Conservation (phyloP, 2,113 vertebrate species). For the Elephas maximus region DNA sequence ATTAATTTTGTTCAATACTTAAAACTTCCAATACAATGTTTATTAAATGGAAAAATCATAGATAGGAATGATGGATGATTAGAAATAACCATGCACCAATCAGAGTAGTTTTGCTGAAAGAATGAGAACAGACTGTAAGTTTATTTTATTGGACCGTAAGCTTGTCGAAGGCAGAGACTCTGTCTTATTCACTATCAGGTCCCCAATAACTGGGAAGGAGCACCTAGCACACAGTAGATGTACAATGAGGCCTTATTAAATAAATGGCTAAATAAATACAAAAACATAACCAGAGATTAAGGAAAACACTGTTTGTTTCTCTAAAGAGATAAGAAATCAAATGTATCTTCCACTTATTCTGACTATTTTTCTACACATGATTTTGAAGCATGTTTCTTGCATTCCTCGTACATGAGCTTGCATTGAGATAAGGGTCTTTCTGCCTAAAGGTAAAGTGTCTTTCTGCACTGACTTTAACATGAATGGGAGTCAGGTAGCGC, state of each 20-base stretch:
- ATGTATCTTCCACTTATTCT: background rate
- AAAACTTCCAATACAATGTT: slow-evolving; percentile 39
- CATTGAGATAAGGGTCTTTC: background rate
- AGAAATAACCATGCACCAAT: background rate
- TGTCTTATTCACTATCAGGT: background rate
- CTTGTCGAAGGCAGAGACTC: slow-evolving; percentile 21
- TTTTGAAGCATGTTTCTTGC: background rate
- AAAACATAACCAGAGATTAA: slow-evolving; percentile 19
- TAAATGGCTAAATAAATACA: background rate
- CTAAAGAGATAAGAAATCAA: background rate
- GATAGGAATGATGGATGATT: background rate
- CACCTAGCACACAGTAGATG: background rate
- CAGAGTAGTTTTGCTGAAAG: background rate
- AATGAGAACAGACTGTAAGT: background rate
- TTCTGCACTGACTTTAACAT: background rate
- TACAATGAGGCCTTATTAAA: background rate
- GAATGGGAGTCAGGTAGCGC: background rate
- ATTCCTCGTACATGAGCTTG: background rate
- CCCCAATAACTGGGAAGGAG: background rate
- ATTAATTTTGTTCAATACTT: slow-evolving; percentile 45
- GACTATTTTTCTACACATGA: background rate
- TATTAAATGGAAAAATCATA: background rate
- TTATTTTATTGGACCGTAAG: slow-evolving; percentile 9
- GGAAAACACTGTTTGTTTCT: slow-evolving; percentile 15
- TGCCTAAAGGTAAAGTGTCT: background rate